Conservation (phyloP, 2,113 vertebrate genomes). For the Aptenodytes patagonicus region DNA sequence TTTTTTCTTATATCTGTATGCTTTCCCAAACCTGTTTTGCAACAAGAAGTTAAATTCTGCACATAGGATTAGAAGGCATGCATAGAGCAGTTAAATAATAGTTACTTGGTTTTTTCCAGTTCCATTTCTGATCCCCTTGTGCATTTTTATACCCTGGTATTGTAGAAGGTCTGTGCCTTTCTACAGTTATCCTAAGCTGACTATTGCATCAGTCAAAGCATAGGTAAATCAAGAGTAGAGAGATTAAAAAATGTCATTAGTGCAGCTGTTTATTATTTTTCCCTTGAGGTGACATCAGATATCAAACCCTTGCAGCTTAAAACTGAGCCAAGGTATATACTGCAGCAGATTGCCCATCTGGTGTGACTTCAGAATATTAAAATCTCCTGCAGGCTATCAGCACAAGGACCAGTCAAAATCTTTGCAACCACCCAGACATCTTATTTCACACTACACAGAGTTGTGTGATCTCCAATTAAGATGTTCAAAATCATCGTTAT, state of each 20-base stretch:
- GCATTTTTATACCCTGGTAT: neutral
- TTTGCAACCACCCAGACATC: slow-evolving; percentile 1
- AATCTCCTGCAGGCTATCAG: slow-evolving; percentile 26
- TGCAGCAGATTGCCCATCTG: slow-evolving; percentile 28
- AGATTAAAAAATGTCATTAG: slow-evolving; percentile 27
- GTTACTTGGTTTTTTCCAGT: neutral
- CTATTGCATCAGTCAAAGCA: neutral
- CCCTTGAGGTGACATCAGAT: slow-evolving; percentile 38
- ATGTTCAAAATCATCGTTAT: slow-evolving; percentile 22
- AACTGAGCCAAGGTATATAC: neutral
- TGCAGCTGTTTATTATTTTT: slow-evolving; percentile 29
- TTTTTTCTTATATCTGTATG: neutral
- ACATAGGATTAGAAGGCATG: neutral
- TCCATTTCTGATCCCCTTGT: neutral
- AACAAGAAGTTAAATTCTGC: neutral
- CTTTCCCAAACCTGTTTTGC: neutral
- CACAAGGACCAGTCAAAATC: slow-evolving; percentile 38
- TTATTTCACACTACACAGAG: slow-evolving; percentile 50
- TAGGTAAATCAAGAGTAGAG: neutral
- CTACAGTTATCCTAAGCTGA: neutral
- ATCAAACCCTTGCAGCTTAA: neutral
- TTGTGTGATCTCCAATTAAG: slow-evolving; percentile 44
- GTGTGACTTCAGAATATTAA: slow-evolving; percentile 43
- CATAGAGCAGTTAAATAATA: neutral
- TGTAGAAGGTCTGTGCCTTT: neutral